Conservation (phyloP, 2,888 invertebrate species). For the Pseudococcus viburni region DNA sequence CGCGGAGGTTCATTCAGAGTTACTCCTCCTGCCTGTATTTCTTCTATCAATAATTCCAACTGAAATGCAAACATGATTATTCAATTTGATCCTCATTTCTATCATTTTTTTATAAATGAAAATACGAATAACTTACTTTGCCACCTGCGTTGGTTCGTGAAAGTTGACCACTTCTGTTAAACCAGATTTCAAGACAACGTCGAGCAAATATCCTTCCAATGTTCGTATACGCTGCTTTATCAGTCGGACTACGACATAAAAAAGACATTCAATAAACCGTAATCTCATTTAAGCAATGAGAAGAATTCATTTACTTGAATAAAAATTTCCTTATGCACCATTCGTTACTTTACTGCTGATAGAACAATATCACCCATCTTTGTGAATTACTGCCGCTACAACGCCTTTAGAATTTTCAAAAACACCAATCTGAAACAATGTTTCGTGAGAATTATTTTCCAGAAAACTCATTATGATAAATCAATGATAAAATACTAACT, state of each 20-base stretch:
- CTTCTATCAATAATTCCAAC: conserved; percentile 31
- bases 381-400: conserved; percentile 83
- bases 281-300: neutral
- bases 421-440: conserved; percentile 48
- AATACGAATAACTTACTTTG: conserved; percentile 72
- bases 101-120: neutral
- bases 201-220: conserved; percentile 85
- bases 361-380: conserved; percentile 83
- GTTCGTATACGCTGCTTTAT: conserved; percentile 85
- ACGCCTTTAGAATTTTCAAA: conserved; percentile 74
- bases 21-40: conserved; percentile 43
- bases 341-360: conserved; percentile 85
- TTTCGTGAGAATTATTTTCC: neutral
- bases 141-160: conserved; percentile 75
- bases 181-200: conserved; percentile 84
- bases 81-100: neutral
- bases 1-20: conserved; percentile 38
- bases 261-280: conserved; percentile 50
- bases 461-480: neutral
- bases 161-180: conserved; percentile 79
- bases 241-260: conserved; percentile 76
- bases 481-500: conserved; percentile 74
- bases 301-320: conserved; percentile 74
- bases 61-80: conserved; percentile 29
- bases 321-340: conserved; percentile 87